These are phyloP conservation scores for Trissolcus brochymenae DNA, from an alignment of 2,888 invertebrate species.

Conservation along the genomic window DNA sequence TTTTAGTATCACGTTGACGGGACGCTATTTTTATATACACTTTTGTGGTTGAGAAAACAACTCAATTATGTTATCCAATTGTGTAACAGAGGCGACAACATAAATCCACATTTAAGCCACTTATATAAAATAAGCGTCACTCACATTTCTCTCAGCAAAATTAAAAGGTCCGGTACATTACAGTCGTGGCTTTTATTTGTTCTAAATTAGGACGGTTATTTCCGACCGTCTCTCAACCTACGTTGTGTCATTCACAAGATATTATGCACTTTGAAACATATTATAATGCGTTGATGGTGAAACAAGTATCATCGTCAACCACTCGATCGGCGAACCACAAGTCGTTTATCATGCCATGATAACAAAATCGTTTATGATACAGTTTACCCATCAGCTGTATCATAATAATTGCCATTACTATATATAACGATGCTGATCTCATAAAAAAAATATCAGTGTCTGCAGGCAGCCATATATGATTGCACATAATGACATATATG, in stretches of 20 bases:
- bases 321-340: background rate
- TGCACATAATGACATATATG: too few relatives aligned
- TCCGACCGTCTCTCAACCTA: too few relatives aligned
- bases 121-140: slow-evolving; percentile 1
- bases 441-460: too few relatives aligned
- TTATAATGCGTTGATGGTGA: too few relatives aligned
- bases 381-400: slow-evolving; percentile 1
- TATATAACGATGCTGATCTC: too few relatives aligned
- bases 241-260: background rate
- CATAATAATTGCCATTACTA: too few relatives aligned
- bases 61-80: slow-evolving; percentile 13
- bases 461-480: too few relatives aligned
- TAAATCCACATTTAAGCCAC: slow-evolving; percentile 12
- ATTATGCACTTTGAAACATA: too few relatives aligned
- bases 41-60: background rate
- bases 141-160: slow-evolving; percentile 15
- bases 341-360: slow-evolving; percentile 17
- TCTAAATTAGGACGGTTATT: too few relatives aligned
- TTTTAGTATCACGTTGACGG: too few relatives aligned
- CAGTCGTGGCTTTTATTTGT: background rate
- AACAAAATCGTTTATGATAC: slow-evolving; percentile 9
- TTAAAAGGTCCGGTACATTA: slow-evolving; percentile 17
- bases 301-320: background rate
- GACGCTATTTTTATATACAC: too few relatives aligned
- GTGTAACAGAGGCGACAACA: slow-evolving; percentile 4